Conservation (phyloP, 37 sponge, comb jelly and placozoan species). For the Bolinopsis microptera region DNA sequence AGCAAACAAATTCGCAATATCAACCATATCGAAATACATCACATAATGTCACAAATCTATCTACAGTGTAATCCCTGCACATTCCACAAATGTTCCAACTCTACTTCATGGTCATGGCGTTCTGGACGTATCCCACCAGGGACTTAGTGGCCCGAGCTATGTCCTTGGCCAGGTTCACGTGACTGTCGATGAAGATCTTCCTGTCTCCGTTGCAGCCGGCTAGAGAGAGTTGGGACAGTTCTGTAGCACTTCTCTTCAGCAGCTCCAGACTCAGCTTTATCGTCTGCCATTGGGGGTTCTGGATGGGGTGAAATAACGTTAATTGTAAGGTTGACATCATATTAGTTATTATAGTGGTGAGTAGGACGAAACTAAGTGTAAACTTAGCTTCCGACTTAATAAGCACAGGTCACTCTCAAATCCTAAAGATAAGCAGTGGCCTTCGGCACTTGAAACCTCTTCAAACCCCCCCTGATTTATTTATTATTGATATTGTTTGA, state of each 20-base stretch:
- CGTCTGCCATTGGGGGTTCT: conserved; percentile 60
- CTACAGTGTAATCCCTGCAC: too few species aligned
- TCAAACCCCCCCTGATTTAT: too few species aligned
- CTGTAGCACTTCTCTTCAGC: neutral
- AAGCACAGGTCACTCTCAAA: too few species aligned
- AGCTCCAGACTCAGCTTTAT: conserved; percentile 28
- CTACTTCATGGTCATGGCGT: neutral
- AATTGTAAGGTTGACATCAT: too few species aligned
- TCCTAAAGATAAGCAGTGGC: too few species aligned
- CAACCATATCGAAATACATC: neutral
- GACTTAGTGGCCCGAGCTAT: conserved; percentile 29
- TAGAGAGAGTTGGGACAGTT: neutral
- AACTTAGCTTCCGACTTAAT: too few species aligned
- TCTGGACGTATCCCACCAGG: conserved; percentile 4
- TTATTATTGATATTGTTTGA: too few species aligned
- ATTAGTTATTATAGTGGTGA: too few species aligned
- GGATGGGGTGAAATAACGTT: too few species aligned
- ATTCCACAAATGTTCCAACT: neutral
- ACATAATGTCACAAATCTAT: neutral
- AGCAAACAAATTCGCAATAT: neutral
- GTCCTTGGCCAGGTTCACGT: conserved; percentile 29
- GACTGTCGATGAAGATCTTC: neutral
- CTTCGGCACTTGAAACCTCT: too few species aligned
- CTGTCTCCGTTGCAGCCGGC: conserved; percentile 44
- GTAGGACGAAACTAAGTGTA: too few species aligned